Evolutionary conservation across 2,797 vertebrate species (phyloP).

Genomic region (Siniperca undulata): DNA sequence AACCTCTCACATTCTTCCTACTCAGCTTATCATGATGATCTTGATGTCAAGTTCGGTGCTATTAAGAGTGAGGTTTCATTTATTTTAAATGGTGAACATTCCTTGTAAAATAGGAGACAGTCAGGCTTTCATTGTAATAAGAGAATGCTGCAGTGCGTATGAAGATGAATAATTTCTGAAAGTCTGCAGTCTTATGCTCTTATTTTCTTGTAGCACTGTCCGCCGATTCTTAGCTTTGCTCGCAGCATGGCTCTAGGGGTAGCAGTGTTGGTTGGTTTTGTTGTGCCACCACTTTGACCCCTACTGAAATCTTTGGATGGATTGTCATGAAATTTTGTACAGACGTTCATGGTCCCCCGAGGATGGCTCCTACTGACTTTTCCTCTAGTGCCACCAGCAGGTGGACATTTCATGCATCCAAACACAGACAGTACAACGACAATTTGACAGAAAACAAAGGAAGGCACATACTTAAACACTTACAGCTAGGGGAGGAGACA

Average conservation of each 20-base stretch:
- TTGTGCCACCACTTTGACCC: background rate
- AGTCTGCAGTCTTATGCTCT: background rate
- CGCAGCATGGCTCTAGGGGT: background rate
- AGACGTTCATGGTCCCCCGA: background rate
- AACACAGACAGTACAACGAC: too few species aligned
- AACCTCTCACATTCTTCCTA: constrained; percentile 48
- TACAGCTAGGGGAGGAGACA: too few species aligned
- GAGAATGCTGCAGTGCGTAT: background rate
- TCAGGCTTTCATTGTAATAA: constrained; percentile 2
- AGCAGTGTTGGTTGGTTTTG: background rate
- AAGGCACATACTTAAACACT: too few species aligned
- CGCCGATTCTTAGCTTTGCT: background rate
- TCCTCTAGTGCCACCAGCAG: background rate
- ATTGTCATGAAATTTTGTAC: background rate
- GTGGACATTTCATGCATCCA: background rate
- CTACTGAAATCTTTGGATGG: background rate
- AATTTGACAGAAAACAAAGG: too few species aligned
- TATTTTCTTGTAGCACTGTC: background rate
- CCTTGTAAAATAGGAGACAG: background rate
- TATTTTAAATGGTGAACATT: constrained; percentile 17
- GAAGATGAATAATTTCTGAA: constrained; percentile 6
- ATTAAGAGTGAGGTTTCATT: constrained; percentile 14
- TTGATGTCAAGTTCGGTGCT: constrained; percentile 18
- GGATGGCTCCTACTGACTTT: background rate
- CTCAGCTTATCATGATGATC: constrained; percentile 43